Base-by-base conservation (phyloP, 2,113 vertebrate genomes). In the Peromyscus maniculatus region DNA sequence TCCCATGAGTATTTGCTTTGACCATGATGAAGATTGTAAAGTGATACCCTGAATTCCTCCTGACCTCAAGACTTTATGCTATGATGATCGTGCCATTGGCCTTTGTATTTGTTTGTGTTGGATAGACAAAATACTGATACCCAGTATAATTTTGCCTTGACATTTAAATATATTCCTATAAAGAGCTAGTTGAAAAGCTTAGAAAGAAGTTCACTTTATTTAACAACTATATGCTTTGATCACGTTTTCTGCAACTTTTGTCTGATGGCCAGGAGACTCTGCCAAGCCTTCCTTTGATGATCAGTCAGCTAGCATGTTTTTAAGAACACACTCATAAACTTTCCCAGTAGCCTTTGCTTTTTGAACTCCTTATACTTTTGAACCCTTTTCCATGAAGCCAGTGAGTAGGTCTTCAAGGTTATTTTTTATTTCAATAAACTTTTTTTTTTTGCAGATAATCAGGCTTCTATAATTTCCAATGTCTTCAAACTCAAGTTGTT, bases 231-330 rank as follows among this genome's bases (percentile, higher is more conserved):
- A 64, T 87, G 74, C 83, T 96, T 94, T 96, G 87, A 84, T 94
- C 43, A 49, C 21, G 2, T 78, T 66, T 78, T 78, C 19, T 22
- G 16, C 21, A 71, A 31, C 92, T 95, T 96, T 92, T 87, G 89
- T 97, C 93, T 55, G 24, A 86, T 74, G 83, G 24, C 90, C 87
- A 94, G n/a, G 79, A 94, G 67, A 94, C 91, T 95, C 90, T 90
- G 93, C 95, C 78, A 95, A 95, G 39, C 8, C 84, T 97, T 97
- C 26, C 89, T 97, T 95, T 97, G 93, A 97, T 89, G 82, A 96
- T 84, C 66, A 87, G 83, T 96, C 83, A 86, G 57, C 91, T 78
- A 78, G 49, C 39, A 84, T 91, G 33, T 69, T 80, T 96, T 97
- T 72, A 91, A 95, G 94, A 89, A 74, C 36, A 90, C 21, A 74